Percentiles rank a stretch among this genome's conserved stretches.
Conservation (phyloP, 2,888 invertebrate species). For the Pycnomerus fuliginosus region DNA sequence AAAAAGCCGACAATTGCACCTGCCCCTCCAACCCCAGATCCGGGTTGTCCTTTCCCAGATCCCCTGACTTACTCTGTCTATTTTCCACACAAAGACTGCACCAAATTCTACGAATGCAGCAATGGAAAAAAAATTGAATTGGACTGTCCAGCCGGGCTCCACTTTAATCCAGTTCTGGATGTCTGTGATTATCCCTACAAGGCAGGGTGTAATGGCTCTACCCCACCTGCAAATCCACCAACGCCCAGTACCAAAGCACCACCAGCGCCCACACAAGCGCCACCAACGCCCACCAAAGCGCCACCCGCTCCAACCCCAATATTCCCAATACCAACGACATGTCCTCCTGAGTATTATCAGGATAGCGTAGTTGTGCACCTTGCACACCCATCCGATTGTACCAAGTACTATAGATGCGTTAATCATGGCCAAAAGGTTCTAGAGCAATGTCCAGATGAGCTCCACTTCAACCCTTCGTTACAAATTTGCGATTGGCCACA, state of each 20-base stretch:
- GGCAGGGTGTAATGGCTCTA: conserved; percentile 7
- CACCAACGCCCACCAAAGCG: not conserved
- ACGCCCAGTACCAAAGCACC: too few relatives aligned
- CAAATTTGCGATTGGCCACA: conserved; percentile 32
- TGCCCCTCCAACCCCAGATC: not conserved
- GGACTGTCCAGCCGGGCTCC: conserved; percentile 5
- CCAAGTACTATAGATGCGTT: conserved; percentile 33
- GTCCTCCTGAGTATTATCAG: too few relatives aligned
- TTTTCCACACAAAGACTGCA: conserved; percentile 19
- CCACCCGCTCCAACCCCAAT: too few relatives aligned
- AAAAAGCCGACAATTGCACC: too few relatives aligned
- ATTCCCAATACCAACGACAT: too few relatives aligned
- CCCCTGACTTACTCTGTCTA: conserved; percentile 8
- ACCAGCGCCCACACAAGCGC: too few relatives aligned
- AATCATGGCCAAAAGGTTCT: conserved; percentile 25
- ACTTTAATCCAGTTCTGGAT: conserved; percentile 7
- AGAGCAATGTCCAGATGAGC: conserved; percentile 23
- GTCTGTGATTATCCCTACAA: conserved; percentile 17
- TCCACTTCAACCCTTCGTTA: conserved; percentile 29
- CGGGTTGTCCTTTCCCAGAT: conserved; percentile 8
- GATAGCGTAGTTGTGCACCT: too few relatives aligned
- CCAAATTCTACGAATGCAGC: conserved; percentile 16
- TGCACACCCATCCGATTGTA: conserved; percentile 29
- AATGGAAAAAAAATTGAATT: conserved; percentile 13
- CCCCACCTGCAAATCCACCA: too few relatives aligned